These are phyloP conservation scores for Philypnodon macrostomus DNA, from an alignment of 2,797 vertebrate genomes.

Conservation along the genomic window DNA sequence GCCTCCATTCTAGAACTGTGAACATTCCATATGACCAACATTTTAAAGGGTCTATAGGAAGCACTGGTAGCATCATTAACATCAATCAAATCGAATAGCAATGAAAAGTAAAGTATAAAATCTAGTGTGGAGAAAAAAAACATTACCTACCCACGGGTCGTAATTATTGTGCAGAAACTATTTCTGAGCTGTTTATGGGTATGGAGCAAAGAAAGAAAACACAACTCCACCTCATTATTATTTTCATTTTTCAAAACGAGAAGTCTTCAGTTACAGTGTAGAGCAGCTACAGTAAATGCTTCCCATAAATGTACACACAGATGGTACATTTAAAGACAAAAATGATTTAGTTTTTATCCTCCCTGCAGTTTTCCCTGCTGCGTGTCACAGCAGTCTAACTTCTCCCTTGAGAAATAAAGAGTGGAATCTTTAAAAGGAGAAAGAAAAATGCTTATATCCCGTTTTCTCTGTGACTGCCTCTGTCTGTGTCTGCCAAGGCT, in stretches of 20 bases:
- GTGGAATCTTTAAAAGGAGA: slow-evolving; percentile 27
- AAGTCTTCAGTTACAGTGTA: neutral
- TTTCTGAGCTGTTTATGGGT: neutral
- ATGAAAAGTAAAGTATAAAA: no score
- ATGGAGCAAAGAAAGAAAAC: neutral
- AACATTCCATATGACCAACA: no score
- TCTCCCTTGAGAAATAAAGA: slow-evolving; percentile 25
- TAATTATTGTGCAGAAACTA: no score
- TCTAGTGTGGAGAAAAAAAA: no score
- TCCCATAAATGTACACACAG: neutral
- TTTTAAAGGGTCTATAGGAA: no score
- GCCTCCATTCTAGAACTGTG: no score
- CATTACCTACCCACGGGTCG: no score
- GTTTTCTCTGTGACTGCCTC: slow-evolving; percentile 25
- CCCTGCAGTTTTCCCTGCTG: slow-evolving; percentile 9
- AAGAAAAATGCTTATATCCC: slow-evolving; percentile 47
- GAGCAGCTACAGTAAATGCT: slow-evolving; percentile 9
- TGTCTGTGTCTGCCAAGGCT: slow-evolving; percentile 35
- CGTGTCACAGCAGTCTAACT: slow-evolving; percentile 26
- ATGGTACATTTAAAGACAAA: neutral
- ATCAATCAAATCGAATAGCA: no score
- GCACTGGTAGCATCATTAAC: no score
- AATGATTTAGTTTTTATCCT: slow-evolving; percentile 16
- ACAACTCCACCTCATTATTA: no score
- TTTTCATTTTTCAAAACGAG: neutral